Base-by-base conservation (phyloP, 2,888 invertebrate genomes). In the Drosophila pseudotalamancana region DNA sequence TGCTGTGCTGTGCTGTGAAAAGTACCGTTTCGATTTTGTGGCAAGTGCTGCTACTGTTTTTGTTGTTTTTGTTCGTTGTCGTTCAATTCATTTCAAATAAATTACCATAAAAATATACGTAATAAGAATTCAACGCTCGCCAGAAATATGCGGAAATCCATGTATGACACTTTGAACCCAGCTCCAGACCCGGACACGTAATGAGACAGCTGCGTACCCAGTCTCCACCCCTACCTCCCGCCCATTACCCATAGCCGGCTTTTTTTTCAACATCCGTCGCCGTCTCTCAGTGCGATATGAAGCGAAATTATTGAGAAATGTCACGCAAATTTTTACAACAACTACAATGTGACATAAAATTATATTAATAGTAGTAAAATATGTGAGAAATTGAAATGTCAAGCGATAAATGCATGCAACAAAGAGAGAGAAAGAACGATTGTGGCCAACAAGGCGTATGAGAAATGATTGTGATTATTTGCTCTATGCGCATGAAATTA, bases 401-500 rank as follows among this genome's bases (percentile, higher is more conserved):
- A 67, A 70, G 67, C 81, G 72, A 70, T 53, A 74, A 61, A 60
- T 19, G 46, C 57, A 46, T 39, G 56, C 43, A 39, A 23, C 39
- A 29, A 23, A 19, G 60, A 23, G 34, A 25, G 25, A n/a, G 27
- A 4, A 6, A 19, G 62, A 34, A 32, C n/a, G 23, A 16, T 23
- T 18, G 27, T 19, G 45, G 23, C 40, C 14, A 34, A 46, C 64
- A 32, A 60, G 68, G 57, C 72, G 65, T 68, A 76, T 81, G 77
- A 65, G 67, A 67, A 77, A 73, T 76, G 49, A 68, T 81, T 68
- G 75, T 74, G 76, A 86, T 85, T 85, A 86, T 81, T 79, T 85
- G 86, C 84, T 81, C 66, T 63, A 70, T 72, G 86, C 84, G 77
- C 86, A 79, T 77, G 83, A 77, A 79, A 86, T 86, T 85, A 86